Evolutionary conservation across 1,140 invertebrate genomes (phyloP).

Genomic region (Aphidius gifuensis): DNA sequence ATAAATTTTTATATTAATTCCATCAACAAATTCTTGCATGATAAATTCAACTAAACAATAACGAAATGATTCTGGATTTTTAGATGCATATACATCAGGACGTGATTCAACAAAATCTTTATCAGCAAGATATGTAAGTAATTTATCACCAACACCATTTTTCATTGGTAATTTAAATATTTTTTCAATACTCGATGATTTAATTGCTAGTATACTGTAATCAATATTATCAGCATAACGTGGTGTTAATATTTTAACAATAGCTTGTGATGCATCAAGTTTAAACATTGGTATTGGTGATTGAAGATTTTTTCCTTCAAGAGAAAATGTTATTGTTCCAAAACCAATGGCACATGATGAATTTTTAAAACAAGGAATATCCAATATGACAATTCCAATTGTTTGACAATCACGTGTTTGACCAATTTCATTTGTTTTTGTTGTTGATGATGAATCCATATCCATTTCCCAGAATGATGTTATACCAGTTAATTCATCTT

Average conservation of each 20-base stretch:
- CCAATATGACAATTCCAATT: constrained; percentile 36
- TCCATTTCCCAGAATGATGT: constrained; percentile 38
- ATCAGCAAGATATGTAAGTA: constrained; percentile 32
- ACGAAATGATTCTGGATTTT: constrained; percentile 29
- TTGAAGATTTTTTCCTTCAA: constrained; percentile 39
- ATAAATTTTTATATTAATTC: constrained; percentile 32
- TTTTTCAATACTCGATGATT: constrained; percentile 37
- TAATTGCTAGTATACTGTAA: constrained; percentile 35
- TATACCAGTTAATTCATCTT: constrained; percentile 27
- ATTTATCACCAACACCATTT: constrained; percentile 5
- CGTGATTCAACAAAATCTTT: constrained; percentile 34
- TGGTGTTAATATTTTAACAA: constrained; percentile 29
- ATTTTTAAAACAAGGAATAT: constrained; percentile 40
- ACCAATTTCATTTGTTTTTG: constrained; percentile 27
- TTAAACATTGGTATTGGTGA: constrained; percentile 30
- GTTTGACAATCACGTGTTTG: constrained; percentile 22
- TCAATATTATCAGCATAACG: constrained; percentile 24
- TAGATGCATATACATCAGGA: constrained; percentile 29
- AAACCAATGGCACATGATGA: constrained; percentile 25
- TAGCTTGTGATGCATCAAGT: constrained; percentile 29
- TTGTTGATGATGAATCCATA: constrained; percentile 29
- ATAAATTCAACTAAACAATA: constrained; percentile 40
- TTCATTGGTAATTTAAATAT: constrained; percentile 28
- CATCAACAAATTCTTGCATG: constrained; percentile 11
- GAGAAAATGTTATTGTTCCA: constrained; percentile 39